Evolutionary conservation across 2,113 vertebrate species (phyloP).

Genomic region (Suncus etruscus): DNA sequence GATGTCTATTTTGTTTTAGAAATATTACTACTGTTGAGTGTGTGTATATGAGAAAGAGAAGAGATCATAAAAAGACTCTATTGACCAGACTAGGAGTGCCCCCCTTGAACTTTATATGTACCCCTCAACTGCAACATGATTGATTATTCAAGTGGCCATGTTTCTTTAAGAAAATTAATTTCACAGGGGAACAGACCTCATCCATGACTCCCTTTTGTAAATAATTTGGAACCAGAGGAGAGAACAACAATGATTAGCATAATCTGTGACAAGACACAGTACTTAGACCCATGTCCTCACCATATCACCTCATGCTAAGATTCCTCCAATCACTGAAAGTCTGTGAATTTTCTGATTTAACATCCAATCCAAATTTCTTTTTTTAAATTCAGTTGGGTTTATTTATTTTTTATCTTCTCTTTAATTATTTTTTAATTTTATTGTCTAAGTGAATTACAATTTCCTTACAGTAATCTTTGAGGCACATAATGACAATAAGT

Average conservation of each 20-base stretch:
- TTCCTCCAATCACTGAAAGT: background rate
- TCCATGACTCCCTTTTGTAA: background rate
- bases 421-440: no score
- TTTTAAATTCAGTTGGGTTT: no score
- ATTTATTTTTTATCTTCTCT: no score
- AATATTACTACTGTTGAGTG: no score
- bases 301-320: background rate
- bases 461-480: no score
- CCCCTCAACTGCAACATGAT: no score
- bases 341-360: background rate
- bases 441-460: no score
- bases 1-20: no score
- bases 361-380: background rate
- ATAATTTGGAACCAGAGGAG: background rate
- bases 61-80: background rate
- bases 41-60: background rate
- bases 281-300: background rate
- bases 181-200: background rate
- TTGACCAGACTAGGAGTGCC: background rate
- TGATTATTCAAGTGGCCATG: background rate
- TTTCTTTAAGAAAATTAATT: background rate
- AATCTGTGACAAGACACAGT: background rate
- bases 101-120: background rate
- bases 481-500: no score
- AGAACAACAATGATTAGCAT: background rate